Conservation (phyloP, 2,797 vertebrate genomes). For the Dromococcyx pavoninus region DNA sequence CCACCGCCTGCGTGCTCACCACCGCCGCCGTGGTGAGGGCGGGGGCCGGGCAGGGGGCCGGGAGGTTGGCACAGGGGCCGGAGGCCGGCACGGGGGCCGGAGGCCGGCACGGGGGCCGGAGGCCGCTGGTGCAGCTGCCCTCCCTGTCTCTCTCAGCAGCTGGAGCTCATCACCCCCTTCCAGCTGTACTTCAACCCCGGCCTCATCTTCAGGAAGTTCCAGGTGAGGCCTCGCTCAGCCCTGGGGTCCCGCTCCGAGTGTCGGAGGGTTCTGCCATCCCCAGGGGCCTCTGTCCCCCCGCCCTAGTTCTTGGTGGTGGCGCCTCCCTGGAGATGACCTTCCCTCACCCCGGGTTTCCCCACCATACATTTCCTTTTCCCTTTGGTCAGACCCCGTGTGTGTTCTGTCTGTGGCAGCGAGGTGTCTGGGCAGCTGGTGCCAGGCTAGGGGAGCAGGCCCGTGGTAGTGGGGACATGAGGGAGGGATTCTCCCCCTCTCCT, state of each 20-base stretch:
- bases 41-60: not conserved
- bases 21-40: conserved; percentile 61
- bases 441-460: not conserved
- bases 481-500: too few species aligned
- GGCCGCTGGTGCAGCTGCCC: not conserved
- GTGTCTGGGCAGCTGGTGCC: not conserved
- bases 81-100: not conserved
- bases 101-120: not conserved
- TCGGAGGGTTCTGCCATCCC: not conserved
- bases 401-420: too few species aligned
- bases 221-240: conserved; percentile 63
- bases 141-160: conserved; percentile 70
- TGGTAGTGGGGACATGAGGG: not conserved
- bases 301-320: too few species aligned
- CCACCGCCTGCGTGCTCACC: conserved; percentile 79
- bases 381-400: not conserved
- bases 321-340: accelerated
- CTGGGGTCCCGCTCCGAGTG: accelerated
- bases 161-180: conserved; percentile 80
- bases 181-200: conserved; percentile 82
- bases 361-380: not conserved
- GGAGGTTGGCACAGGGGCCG: not conserved
- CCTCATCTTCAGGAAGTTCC: conserved; percentile 79
- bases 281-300: not conserved
- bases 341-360: not conserved